Conservation (phyloP, 2,888 invertebrate species). For the Junonia oenone region DNA sequence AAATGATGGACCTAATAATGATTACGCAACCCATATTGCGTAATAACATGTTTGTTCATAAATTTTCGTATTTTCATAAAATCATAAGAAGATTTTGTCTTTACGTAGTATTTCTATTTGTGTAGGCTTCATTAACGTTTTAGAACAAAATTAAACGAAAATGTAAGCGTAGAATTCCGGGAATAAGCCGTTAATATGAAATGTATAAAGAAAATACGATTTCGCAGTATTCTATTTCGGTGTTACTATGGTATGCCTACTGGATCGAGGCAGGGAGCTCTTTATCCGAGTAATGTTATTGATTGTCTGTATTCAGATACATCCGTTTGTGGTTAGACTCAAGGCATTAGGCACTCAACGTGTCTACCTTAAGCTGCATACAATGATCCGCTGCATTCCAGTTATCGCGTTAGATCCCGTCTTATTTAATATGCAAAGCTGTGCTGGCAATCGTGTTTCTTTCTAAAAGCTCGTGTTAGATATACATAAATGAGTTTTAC, state of each 20-base stretch:
- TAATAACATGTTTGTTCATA: too few relatives aligned
- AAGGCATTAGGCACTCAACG: slow-evolving; percentile 33
- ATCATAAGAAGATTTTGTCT: not conserved
- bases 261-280: not conserved
- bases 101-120: not conserved
- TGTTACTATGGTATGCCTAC: slow-evolving; percentile 1
- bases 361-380: slow-evolving; percentile 31
- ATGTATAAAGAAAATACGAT: not conserved
- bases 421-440: slow-evolving; percentile 31
- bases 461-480: slow-evolving; percentile 11
- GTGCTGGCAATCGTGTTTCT: slow-evolving; percentile 4
- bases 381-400: slow-evolving; percentile 32
- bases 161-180: not conserved
- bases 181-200: slow-evolving; percentile 5
- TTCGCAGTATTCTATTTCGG: slow-evolving; percentile 9
- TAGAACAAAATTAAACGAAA: not conserved
- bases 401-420: slow-evolving; percentile 24
- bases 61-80: not conserved
- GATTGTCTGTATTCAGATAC: slow-evolving; percentile 26
- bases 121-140: not conserved
- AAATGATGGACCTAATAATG: not conserved
- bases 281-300: slow-evolving; percentile 25
- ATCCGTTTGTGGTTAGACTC: slow-evolving; percentile 30
- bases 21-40: too few relatives aligned
- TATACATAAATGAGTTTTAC: not conserved